Evolutionary conservation across 2,888 invertebrate species (phyloP).

Genomic region (Hypena proboscidalis): DNA sequence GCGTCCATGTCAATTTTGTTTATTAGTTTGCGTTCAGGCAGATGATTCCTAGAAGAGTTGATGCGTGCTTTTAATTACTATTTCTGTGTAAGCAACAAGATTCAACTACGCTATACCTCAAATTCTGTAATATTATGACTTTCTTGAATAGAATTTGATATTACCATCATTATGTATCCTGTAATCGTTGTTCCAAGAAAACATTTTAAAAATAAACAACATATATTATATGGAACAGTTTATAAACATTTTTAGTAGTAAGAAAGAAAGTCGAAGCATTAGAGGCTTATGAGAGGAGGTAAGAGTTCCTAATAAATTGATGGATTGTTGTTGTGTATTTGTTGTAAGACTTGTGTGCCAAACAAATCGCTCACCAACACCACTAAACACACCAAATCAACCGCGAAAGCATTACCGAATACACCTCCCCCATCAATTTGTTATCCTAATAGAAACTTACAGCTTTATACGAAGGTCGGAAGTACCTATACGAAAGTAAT

Average conservation of each 20-base stretch:
- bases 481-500: background rate
- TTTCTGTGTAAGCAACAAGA: too few relatives aligned
- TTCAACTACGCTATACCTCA: too few relatives aligned
- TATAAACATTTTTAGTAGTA: conserved; percentile 3
- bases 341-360: conserved; percentile 4
- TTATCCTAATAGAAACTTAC: conserved; percentile 15
- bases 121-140: too few relatives aligned
- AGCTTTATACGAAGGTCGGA: background rate
- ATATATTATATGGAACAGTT: conserved; percentile 10
- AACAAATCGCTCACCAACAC: background rate
- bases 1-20: background rate
- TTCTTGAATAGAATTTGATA: too few relatives aligned
- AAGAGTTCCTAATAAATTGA: conserved; percentile 56
- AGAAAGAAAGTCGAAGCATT: conserved; percentile 22
- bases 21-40: background rate
- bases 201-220: background rate
- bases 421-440: conserved; percentile 8
- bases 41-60: background rate
- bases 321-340: conserved; percentile 44
- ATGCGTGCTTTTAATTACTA: background rate
- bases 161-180: too few relatives aligned
- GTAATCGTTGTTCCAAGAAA: background rate
- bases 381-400: conserved; percentile 1
- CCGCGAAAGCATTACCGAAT: conserved; percentile 1
- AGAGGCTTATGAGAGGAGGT: conserved; percentile 38